Percentiles rank a stretch among this genome's conserved stretches.
Evolutionary conservation across 2,113 vertebrate species (phyloP).

Genomic region (Monopterus albus): DNA sequence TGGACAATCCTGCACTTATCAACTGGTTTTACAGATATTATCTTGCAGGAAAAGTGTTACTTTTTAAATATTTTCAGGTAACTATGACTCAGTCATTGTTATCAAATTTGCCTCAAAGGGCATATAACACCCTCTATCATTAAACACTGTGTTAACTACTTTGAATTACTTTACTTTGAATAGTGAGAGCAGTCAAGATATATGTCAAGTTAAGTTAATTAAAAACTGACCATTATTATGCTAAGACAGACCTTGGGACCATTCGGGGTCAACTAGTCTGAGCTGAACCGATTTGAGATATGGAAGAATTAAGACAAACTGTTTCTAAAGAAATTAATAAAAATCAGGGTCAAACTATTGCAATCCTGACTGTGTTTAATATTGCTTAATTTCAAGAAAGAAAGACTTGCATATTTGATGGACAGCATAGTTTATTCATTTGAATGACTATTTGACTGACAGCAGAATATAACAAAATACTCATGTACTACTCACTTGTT

Average conservation of each 20-base stretch:
- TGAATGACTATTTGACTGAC: too few species aligned
- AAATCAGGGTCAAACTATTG: background rate
- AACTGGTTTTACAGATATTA: background rate
- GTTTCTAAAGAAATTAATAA: background rate
- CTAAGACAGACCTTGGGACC: too few species aligned
- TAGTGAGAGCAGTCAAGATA: background rate
- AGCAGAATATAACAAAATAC: too few species aligned
- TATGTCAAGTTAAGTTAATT: background rate
- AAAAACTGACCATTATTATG: too few species aligned
- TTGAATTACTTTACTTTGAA: background rate
- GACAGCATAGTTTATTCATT: background rate
- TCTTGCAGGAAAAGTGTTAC: background rate
- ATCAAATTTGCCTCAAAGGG: background rate
- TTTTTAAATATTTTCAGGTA: background rate
- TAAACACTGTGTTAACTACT: too few species aligned
- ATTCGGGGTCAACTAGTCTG: background rate
- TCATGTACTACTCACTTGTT: too few species aligned
- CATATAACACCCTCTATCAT: background rate
- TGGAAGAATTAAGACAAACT: background rate
- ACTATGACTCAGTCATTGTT: background rate
- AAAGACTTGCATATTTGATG: background rate
- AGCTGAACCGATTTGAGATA: background rate
- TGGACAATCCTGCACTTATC: background rate
- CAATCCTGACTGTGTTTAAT: background rate
- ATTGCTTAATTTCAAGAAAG: too few species aligned